A percentile compares a stretch with the other conserved stretches of the same genome.
Conservation (phyloP, 2,113 vertebrate species). For the Speoplatyrhinus poulsoni region DNA sequence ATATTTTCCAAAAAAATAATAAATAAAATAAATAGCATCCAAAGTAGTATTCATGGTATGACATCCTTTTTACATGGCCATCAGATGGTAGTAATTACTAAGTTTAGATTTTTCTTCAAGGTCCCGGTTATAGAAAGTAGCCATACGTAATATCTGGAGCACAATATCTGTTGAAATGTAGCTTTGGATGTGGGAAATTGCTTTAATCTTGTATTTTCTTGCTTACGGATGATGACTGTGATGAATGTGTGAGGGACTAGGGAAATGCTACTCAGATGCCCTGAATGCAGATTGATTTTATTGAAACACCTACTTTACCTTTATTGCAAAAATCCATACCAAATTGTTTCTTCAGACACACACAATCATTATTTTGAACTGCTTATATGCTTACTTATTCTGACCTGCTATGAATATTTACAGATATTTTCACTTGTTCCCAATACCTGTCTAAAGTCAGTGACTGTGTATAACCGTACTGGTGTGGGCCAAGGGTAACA, state of each 20-base stretch:
- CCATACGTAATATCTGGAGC: background rate
- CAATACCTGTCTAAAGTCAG: slow-evolving; percentile 32
- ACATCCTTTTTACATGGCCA: slow-evolving; percentile 22
- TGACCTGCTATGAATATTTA: slow-evolving; percentile 7
- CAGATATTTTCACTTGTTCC: slow-evolving; percentile 3
- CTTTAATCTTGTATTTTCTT: slow-evolving; percentile 3
- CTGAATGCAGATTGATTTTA: slow-evolving; percentile 11
- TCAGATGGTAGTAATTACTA: slow-evolving; percentile 37
- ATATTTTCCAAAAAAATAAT: too few species aligned
- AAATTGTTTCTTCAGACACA: background rate
- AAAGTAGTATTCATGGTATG: background rate
- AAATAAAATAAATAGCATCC: too few species aligned
- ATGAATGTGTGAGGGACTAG: slow-evolving; percentile 2
- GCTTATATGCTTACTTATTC: too few species aligned
- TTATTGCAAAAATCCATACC: background rate
- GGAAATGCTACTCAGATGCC: slow-evolving; percentile 7
- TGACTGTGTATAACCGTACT: slow-evolving; percentile 8
- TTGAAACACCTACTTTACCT: slow-evolving; percentile 11
- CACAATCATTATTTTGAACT: background rate
- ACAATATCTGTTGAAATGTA: slow-evolving; percentile 5
- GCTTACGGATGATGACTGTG: background rate
- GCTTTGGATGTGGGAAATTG: slow-evolving; percentile 1
- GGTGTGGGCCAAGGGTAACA: background rate
- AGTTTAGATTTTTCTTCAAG: background rate
- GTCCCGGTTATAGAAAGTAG: background rate